Evolutionary conservation across 2,888 invertebrate genomes (phyloP).

Genomic region (Cantharis rustica): DNA sequence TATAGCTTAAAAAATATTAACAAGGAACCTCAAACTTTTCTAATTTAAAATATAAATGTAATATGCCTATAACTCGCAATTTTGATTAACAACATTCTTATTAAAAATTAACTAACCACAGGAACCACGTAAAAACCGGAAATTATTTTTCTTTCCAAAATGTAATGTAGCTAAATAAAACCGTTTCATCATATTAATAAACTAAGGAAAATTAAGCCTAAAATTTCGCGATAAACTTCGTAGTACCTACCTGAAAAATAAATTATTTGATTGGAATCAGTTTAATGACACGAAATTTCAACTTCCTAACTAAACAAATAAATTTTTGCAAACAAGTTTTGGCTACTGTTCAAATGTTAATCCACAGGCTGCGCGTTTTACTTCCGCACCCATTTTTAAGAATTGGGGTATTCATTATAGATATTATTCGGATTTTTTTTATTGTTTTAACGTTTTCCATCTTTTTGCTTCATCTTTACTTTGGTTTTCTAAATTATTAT

Average conservation of each 20-base stretch:
- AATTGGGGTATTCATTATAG: not conserved
- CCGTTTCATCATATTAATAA: not conserved
- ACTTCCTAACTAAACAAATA: not conserved
- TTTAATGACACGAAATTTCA: not conserved
- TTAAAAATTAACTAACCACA: not conserved
- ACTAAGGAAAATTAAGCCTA: not conserved
- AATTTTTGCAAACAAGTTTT: not conserved
- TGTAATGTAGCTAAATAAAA: not conserved
- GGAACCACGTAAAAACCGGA: not conserved
- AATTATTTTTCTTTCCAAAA: not conserved
- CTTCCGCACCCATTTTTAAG: not conserved
- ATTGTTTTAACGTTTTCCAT: too few relatives aligned
- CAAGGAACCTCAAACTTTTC: not conserved
- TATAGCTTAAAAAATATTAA: not conserved
- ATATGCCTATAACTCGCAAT: not conserved
- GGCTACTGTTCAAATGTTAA: not conserved
- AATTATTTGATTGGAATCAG: not conserved
- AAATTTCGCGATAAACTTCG: not conserved
- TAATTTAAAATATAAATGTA: not conserved
- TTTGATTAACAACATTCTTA: not conserved
- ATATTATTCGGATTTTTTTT: too few relatives aligned
- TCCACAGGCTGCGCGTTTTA: not conserved
- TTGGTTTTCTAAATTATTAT: too few relatives aligned
- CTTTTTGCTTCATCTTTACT: too few relatives aligned
- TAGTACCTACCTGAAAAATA: not conserved